Percentiles rank a stretch among this genome's conserved stretches.
Conservation (phyloP, 2,888 invertebrate species). For the Ophion obscuratus region DNA sequence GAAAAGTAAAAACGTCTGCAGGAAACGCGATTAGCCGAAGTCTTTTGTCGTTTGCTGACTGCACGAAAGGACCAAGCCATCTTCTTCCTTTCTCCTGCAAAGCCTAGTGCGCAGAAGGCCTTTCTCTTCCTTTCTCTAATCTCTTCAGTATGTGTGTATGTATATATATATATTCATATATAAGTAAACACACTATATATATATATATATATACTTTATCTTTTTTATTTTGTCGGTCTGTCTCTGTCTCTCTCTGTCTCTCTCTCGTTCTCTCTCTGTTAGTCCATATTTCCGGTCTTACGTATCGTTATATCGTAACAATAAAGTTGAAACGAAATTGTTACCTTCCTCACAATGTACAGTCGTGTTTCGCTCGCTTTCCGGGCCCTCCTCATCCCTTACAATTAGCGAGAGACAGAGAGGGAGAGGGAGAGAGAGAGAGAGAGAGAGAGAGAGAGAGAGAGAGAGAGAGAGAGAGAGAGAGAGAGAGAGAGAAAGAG, state of each 20-base stretch:
- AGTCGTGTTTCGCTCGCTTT: slow-evolving; percentile 21
- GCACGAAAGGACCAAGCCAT: slow-evolving; percentile 34
- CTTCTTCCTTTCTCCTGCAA: slow-evolving; percentile 7
- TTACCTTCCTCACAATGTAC: slow-evolving; percentile 40
- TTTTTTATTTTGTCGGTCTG: slow-evolving; percentile 8
- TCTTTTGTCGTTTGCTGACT: slow-evolving; percentile 64
- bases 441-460: not conserved
- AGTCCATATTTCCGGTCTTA: slow-evolving; percentile 40
- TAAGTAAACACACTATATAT: not conserved
- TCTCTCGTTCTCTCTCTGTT: slow-evolving; percentile 33
- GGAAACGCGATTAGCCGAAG: slow-evolving; percentile 62
- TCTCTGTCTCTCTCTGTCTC: slow-evolving; percentile 53
- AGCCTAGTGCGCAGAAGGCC: not conserved
- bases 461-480: too few species aligned
- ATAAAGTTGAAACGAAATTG: slow-evolving; percentile 58
- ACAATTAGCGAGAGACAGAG: slow-evolving; percentile 55
- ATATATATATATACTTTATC: slow-evolving; percentile 48
- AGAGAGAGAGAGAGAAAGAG: not conserved
- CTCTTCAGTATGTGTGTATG: not conserved
- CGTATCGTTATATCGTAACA: slow-evolving; percentile 31
- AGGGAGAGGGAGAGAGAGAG: not conserved
- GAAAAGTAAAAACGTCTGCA: slow-evolving; percentile 55
- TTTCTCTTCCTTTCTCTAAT: slow-evolving; percentile 54
- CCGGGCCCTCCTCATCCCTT: slow-evolving; percentile 21
- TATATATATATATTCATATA: too few species aligned